Evolutionary conservation across 2,797 vertebrate genomes (phyloP), one percentile per base, ranked within the genome.

Genomic region (Eospalax fontanierii): DNA sequence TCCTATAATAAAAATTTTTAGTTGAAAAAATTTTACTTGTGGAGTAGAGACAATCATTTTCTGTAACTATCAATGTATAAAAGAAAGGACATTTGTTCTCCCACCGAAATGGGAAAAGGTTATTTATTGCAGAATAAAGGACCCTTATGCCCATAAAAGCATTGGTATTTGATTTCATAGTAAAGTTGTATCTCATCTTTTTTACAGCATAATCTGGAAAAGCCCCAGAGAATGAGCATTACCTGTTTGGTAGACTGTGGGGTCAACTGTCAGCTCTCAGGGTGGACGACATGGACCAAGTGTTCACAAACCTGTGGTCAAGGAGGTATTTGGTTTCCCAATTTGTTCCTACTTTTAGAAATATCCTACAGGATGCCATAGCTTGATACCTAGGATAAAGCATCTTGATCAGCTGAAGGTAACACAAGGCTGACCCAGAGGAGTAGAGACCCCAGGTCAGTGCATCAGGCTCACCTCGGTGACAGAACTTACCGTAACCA

Each of bases 261-360:
- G 0, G 98, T 99, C 96, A 99, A 99, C 98, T 99, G 99, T 96
- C 98, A 98, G 12, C 99, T 99, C 57, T 99, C 99, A 0, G 99
- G 99, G 0, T 99, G 99, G 99, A 99, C 99, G 0, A 57, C 98
- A 2, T 99, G 99, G 99, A 99, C 99, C 0, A 98, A 98, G 59
- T 99, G 99, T 95, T 99, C 99, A 16, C 99, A 99, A 87, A 99
- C 99, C 10, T 99, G 99, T 80, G 99, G 99, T 0, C 96, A 97
- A 21, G 98, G 98, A 98, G 99, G 99, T 99, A 99, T 98, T 97
- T 92, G 38, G 50, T 15, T 66, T 61, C 22, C 4, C 3, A 81
- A 0, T 79, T 79, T 89, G 22, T 50, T 73, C 38, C 86, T 2
- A 46, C n/a, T 40, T 80, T 78, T 94, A 61, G 40, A 85, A 80